Base-by-base conservation (phyloP, 2,888 invertebrate genomes). In the Rhimphoctona megacephalus region DNA sequence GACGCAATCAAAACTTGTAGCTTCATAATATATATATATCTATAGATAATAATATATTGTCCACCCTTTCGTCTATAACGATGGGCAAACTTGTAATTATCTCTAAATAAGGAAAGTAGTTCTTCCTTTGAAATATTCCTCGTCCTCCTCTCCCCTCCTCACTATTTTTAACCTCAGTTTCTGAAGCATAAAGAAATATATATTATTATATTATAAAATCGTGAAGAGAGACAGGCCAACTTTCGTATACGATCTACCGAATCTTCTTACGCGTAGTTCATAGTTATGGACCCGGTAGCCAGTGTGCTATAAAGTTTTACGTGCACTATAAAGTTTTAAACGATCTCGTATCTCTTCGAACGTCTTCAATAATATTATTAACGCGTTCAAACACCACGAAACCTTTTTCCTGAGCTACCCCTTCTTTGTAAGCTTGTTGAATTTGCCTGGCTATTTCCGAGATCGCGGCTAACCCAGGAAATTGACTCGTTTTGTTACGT, bases 71-170 rank as follows among this genome's bases (percentile, higher is more conserved):
- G 30, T 67, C 61, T 78, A 67, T 69, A 78, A 52, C 78, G 73
- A 61, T 81, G 64, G 73, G 81, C 83, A 81, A 89, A 87, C 89
- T 92, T 85, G 90, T 91, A 91, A 92, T 92, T 92, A 92, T 92
- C 88, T 88, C 81, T 88, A 89, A 91, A 91, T 91, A 90, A 91
- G 89, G 87, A 89, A 89, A 81, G 84, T 86, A 70, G 17, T 17
- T 57, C 25, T 61, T 72, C 39, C n/a, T 43, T 33, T 22, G 11
- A 54, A 77, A 80, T 33, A 7, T 70, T 64, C 46, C 30, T 39
- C 39, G 39, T 9, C 7, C 36, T 3, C 4, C 36, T 7, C 36
- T 7, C 39, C 39, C 7, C 39, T 39, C 6, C 52, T 66, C 61
- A 36, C 72, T 66, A 39, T 67, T 30, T 64, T 22, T 49, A 52